Evolutionary conservation across 2,113 vertebrate genomes (phyloP).

Genomic region (human (Homo sapiens)): GRCh38 chr7:130090501-130091000

Average conservation of each 20-base stretch:
- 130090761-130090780: not conserved
- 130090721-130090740: not conserved
- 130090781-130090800: not conserved
- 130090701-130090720: not conserved
- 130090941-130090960: conserved; percentile 1
- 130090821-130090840: not conserved
- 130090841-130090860: not conserved
- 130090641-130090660: not conserved
- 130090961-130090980: not conserved
- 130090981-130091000: not conserved
- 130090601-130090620: not conserved
- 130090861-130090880: not conserved
- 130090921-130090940: not conserved
- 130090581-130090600: not conserved
- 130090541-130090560: too few relatives aligned
- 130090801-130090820: not conserved
- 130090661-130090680: not conserved
- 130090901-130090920: not conserved
- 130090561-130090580: too few relatives aligned
- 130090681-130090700: not conserved
- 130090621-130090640: not conserved
- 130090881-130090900: not conserved
- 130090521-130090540: too few relatives aligned
- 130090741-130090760: conserved; percentile 3
- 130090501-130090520: not conserved